Percentiles rank a stretch among this genome's conserved stretches.
Conservation (phyloP, 2,888 invertebrate genomes). For the Ochropleura plecta region DNA sequence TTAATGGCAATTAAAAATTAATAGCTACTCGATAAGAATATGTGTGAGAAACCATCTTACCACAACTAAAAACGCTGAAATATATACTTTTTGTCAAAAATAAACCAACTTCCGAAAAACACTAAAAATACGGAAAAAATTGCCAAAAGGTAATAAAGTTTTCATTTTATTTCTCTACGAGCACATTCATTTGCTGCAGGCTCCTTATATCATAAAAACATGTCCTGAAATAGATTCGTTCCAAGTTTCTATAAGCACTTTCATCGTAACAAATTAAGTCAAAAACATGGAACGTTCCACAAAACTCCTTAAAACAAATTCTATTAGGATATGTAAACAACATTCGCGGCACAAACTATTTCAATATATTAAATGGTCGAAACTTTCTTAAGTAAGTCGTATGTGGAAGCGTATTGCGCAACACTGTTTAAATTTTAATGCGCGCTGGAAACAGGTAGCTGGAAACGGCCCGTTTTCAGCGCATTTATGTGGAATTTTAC, state of each 20-base stretch:
- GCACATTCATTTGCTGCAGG: background rate
- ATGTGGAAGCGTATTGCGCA: conserved; percentile 33
- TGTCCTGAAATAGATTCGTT: background rate
- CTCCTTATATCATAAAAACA: background rate
- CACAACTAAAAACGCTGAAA: too few species aligned
- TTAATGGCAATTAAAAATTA: too few species aligned
- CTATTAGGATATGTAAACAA: conserved; percentile 35
- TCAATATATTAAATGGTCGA: conserved; percentile 51
- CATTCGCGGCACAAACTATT: conserved; percentile 36
- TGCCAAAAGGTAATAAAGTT: too few species aligned
- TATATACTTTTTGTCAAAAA: too few species aligned
- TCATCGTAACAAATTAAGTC: conserved; percentile 9
- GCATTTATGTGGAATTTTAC: background rate
- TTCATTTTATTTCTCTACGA: background rate
- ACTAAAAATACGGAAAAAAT: too few species aligned
- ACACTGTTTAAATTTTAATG: background rate
- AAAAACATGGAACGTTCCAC: conserved; percentile 4
- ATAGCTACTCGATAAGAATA: too few species aligned
- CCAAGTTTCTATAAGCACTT: background rate
- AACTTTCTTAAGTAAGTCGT: conserved; percentile 39
- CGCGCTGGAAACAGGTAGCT: background rate
- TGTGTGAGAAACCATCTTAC: too few species aligned
- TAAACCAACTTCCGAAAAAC: too few species aligned
- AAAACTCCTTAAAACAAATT: conserved; percentile 39
- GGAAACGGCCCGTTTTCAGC: too few species aligned